Evolutionary conservation across 2,113 vertebrate species (phyloP), one percentile per base, ranked within the genome.

Genomic region (Nicator chloris): DNA sequence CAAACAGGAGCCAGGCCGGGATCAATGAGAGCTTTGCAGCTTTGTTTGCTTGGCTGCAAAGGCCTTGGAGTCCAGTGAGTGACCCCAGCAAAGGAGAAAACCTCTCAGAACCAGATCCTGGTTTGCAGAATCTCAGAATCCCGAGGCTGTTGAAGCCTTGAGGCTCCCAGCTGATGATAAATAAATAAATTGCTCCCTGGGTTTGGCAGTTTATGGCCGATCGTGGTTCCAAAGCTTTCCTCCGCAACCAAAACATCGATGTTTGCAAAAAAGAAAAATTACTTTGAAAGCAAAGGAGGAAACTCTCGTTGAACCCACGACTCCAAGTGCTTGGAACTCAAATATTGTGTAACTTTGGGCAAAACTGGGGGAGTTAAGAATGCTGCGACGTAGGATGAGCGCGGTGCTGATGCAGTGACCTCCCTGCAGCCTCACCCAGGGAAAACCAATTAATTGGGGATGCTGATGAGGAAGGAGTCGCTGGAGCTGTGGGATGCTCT

Each of bases 21-120:
- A n/a, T 92, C 95, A 57, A 76, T 54, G 92, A 30, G 78, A 78
- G 6, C n/a, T 70, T 37, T 51, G 51, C 27, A 28, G 61, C 56
- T 93, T 75, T 89, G 84, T 94, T 91, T 91, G 95, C 61, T 83
- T 13, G 83, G 57, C 88, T 93, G 82, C 54, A 33, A 24, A 87
- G 91, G 89, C 70, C 93, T 92, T 44, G 81, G 77, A 71, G 79
- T 23, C 23, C 83, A 10, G 39, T 1, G 39, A 92, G 88, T 81
- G 95, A 95, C 86, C 88, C 86, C 61, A 18, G 7, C 45, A 11
- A 33, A 24, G 0, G 1, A 19, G 61, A 21, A 49, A 21, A 47
- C 2, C 27, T 16, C 66, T n/a, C 69, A 5, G 31, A 57, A 57
- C 40, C 71, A 22, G 44, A 20, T 13, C 50, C 68, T 69, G 45